Evolutionary conservation across 2,113 vertebrate genomes (phyloP), one percentile per base, ranked within the genome.

Genomic region (Triplophysa tibetana): DNA sequence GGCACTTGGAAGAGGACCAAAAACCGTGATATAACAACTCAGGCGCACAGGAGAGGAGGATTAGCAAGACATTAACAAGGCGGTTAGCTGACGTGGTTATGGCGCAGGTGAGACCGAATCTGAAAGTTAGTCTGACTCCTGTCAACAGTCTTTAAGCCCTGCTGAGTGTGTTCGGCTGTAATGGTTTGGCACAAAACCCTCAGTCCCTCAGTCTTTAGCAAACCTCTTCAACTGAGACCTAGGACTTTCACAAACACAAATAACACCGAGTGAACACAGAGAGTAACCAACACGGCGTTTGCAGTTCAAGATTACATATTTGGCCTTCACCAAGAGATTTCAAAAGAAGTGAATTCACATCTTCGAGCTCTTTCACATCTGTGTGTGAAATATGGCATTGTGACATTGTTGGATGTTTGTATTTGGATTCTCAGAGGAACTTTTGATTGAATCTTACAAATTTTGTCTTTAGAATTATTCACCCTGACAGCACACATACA

Each of bases 61-160:
- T 75, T 62, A 84, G 72, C 61, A 54, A 66, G 79, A 76, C 29
- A 11, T 33, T 65, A 65, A 70, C 50, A 77, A 79, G 65, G 48
- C 21, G 13, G 69, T 79, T 62, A 64, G 54, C 56, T 62, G 56
- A 21, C 29, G 54, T 26, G 26, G 48, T 70, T 23, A 26, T 50
- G 73, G 58, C 73, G 63, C 73, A 66, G 50, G 52, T 69, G 73
- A 29, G 63, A 24, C 54, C 2, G 29, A 67, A 70, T 69, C 33
- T 50, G 10, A 33, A 70, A 56, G 81, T 75, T 52, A 43, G 48
- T 26, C 2, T 60, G 29, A 38, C 33, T 43, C 58, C 38, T 70
- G 72, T 61, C 26, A 38, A 74, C 3, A 19, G 14, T 63, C 8
- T 19, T 9, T 21, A 58, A n/a, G 54, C 19, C 33, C 24, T 70